phyloP scores from a whole-genome alignment of 2,888 invertebrate genomes.

The Anagyrus pseudococci region DNA sequence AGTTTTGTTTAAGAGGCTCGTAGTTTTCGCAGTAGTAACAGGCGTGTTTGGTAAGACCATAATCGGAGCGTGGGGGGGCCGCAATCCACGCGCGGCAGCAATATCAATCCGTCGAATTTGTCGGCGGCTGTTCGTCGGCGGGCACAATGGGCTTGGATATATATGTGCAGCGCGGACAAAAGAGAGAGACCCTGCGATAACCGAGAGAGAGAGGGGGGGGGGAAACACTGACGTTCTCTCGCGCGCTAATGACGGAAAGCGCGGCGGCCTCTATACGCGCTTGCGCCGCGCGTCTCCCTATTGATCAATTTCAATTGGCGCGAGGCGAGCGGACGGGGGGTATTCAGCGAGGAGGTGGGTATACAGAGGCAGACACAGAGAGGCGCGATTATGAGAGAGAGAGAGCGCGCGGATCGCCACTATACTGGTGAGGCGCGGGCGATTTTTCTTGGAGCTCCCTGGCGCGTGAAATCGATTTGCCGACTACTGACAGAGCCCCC shows the following conservation, averaged over 20 bases:
- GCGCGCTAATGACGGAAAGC: constrained; percentile 17
- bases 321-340: neutral
- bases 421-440: constrained; percentile 11
- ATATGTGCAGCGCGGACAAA: constrained; percentile 6
- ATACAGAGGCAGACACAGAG: constrained; percentile 28
- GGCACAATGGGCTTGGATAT: no score
- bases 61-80: no score
- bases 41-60: no score
- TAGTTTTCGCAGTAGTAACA: no score
- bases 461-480: constrained; percentile 38
- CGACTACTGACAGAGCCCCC: neutral
- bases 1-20: no score
- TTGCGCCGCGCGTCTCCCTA: constrained; percentile 12
- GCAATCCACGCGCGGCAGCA: neutral
- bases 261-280: no score
- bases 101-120: constrained; percentile 11
- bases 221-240: constrained; percentile 24
- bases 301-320: constrained; percentile 36
- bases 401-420: no score
- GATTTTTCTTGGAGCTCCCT: constrained; percentile 34
- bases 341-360: no score
- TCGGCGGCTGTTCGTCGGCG: no score
- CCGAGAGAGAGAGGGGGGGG: constrained; percentile 39
- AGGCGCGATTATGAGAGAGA: constrained; percentile 36
- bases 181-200: neutral